Conservation (phyloP, 2,888 invertebrate species). For the Meganola albula region DNA sequence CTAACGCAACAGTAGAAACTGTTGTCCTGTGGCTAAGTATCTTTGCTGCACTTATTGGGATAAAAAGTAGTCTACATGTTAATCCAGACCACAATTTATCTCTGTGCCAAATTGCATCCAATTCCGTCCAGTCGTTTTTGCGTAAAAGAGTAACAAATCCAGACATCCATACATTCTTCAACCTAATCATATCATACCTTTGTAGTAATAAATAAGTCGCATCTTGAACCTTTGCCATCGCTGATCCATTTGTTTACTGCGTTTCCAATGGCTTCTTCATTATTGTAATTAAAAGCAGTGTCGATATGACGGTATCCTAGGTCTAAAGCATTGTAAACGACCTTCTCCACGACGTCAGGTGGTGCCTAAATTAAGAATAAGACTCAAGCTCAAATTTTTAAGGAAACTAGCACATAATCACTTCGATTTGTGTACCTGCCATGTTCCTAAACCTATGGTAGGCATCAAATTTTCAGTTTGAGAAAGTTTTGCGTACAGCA, state of each 20-base stretch:
- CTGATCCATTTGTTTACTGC: constrained; percentile 82
- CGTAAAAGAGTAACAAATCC: too few species aligned
- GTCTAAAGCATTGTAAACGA: constrained; percentile 81
- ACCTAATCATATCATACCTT: too few species aligned
- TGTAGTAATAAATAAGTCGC: constrained; percentile 88
- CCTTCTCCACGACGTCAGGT: constrained; percentile 79
- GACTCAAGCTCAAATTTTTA: neutral
- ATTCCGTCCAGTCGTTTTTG: too few species aligned
- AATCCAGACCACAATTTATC: too few species aligned
- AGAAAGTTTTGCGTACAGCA: constrained; percentile 66
- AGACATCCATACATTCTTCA: too few species aligned
- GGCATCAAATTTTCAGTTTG: constrained; percentile 80
- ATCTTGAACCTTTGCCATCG: constrained; percentile 79
- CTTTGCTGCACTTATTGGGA: too few species aligned
- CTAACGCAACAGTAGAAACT: neutral
- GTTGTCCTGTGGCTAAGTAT: too few species aligned
- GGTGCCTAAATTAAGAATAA: constrained; percentile 65
- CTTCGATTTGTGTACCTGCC: constrained; percentile 74
- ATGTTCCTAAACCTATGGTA: constrained; percentile 84
- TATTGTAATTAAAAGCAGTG: constrained; percentile 88
- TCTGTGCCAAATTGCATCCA: too few species aligned
- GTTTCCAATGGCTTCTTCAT: constrained; percentile 85
- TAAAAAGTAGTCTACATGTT: too few species aligned
- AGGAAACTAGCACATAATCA: neutral
- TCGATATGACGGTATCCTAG: constrained; percentile 87